Evolutionary conservation across 2,888 invertebrate genomes (phyloP).

Genomic region (Ormyrus labotus): DNA sequence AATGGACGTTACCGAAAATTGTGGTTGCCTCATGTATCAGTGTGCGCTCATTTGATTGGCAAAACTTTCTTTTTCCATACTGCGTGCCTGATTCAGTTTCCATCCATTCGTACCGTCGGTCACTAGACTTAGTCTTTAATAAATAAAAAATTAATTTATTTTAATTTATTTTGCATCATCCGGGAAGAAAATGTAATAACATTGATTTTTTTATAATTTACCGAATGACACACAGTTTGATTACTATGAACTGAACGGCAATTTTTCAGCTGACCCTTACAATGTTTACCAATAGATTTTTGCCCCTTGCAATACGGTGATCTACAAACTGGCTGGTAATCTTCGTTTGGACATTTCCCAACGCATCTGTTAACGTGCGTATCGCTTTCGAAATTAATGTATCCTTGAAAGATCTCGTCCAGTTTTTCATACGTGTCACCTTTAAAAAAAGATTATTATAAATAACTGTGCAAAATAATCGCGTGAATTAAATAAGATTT

Average conservation of each 20-base stretch:
- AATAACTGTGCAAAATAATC: background rate
- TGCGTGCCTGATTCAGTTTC: constrained; percentile 87
- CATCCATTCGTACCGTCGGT: constrained; percentile 87
- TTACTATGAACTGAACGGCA: constrained; percentile 67
- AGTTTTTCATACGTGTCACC: constrained; percentile 3
- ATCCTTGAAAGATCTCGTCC: constrained; percentile 18
- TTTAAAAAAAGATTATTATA: background rate
- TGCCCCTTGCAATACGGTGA: background rate
- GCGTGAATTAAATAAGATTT: background rate
- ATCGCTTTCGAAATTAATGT: background rate
- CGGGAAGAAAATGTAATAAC: background rate
- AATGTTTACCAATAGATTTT: background rate
- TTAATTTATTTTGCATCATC: background rate
- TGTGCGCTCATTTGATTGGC: constrained; percentile 54
- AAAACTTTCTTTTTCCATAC: constrained; percentile 78
- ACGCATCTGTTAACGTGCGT: background rate
- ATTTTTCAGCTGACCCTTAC: background rate
- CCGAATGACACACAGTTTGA: constrained; percentile 89
- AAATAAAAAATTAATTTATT: background rate
- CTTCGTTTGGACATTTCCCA: background rate
- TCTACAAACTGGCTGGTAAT: background rate
- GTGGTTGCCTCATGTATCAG: too few species aligned
- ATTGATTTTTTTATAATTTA: constrained; percentile 74
- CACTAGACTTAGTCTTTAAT: constrained; percentile 69
- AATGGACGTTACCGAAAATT: accelerated